Conservation (phyloP, 2,888 invertebrate species). For the Odontocolon sp. region DNA sequence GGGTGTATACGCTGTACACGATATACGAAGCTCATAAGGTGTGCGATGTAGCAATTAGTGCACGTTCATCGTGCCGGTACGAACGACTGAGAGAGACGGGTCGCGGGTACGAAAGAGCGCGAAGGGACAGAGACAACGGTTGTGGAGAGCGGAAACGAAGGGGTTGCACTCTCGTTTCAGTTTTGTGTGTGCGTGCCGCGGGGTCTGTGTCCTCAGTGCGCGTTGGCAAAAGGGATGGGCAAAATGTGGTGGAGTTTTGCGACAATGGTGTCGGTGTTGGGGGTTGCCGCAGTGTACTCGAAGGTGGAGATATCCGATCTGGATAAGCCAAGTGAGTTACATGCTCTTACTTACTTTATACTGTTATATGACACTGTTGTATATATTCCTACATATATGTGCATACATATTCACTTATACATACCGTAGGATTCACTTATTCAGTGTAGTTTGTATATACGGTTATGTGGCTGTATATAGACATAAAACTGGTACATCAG, state of each 20-base stretch:
- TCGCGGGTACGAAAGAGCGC: constrained; percentile 16
- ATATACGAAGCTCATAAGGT: constrained; percentile 40
- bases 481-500: constrained; percentile 8
- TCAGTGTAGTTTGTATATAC: not conserved
- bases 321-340: constrained; percentile 78
- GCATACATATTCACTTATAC: not conserved
- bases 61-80: constrained; percentile 56
- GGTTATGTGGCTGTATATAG: not conserved
- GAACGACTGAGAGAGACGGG: constrained; percentile 58
- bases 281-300: constrained; percentile 70
- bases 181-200: constrained; percentile 41
- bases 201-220: constrained; percentile 52
- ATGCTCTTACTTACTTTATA: constrained; percentile 47
- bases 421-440: too few species aligned
- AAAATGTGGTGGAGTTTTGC: constrained; percentile 76
- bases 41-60: constrained; percentile 62
- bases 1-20: constrained; percentile 20
- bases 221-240: constrained; percentile 61
- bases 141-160: constrained; percentile 31
- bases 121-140: constrained; percentile 7
- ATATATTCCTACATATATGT: not conserved
- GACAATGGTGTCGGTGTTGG: constrained; percentile 72
- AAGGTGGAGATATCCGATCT: constrained; percentile 75
- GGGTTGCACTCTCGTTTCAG: constrained; percentile 27
- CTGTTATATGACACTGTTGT: not conserved